phyloP scores from a whole-genome alignment of 2,888 invertebrate species.

The Nephrotoma guestfalica region DNA sequence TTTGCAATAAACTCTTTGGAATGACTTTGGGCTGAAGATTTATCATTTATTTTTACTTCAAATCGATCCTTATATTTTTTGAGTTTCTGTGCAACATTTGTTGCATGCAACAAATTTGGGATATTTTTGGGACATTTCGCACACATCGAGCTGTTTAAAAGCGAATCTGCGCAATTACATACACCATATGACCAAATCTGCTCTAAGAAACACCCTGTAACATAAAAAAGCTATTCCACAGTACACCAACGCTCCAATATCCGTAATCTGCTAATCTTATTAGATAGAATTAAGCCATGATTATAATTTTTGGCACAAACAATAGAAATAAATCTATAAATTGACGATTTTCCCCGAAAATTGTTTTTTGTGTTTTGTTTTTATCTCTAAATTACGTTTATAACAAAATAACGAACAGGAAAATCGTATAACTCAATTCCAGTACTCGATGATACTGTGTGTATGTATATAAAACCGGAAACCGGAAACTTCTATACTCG shows the following conservation, averaged over 20 bases:
- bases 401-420: background rate
- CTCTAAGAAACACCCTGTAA: too few relatives aligned
- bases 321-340: background rate
- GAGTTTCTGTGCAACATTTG: too few relatives aligned
- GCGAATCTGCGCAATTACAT: too few relatives aligned
- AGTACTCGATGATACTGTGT: background rate
- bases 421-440: background rate
- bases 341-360: background rate
- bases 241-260: background rate
- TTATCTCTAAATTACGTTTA: background rate
- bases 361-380: background rate
- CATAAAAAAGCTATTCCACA: background rate
- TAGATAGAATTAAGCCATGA: background rate
- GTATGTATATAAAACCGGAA: background rate
- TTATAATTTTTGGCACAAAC: background rate
- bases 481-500: background rate
- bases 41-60: too few relatives aligned
- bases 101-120: too few relatives aligned
- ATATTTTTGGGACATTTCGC: too few relatives aligned
- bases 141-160: too few relatives aligned
- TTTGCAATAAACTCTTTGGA: too few relatives aligned
- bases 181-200: too few relatives aligned
- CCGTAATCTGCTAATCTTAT: background rate
- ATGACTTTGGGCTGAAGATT: too few relatives aligned
- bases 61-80: too few relatives aligned